phyloP scores from a whole-genome alignment of 2,888 invertebrate species.

The Cheilosia variabilis region DNA sequence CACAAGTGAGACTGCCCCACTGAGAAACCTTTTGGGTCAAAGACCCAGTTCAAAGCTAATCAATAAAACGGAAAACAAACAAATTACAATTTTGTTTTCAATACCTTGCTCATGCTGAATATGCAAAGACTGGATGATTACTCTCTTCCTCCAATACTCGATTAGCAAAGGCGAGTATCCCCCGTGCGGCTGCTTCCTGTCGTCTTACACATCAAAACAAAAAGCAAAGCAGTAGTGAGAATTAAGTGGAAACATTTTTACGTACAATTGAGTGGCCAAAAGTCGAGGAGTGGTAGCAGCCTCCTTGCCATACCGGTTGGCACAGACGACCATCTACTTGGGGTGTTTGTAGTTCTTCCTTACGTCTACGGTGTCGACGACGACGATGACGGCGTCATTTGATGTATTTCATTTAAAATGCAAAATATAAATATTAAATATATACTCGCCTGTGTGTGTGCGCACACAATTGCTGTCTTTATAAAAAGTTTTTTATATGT shows the following conservation, averaged over 20 bases:
- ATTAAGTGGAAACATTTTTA: constrained; percentile 41
- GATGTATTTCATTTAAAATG: constrained; percentile 69
- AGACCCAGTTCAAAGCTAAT: constrained; percentile 65
- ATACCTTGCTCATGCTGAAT: constrained; percentile 18
- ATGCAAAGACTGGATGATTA: constrained; percentile 22
- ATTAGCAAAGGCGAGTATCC: constrained; percentile 46
- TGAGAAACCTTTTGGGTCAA: constrained; percentile 59
- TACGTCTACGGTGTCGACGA: neutral
- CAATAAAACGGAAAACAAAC: constrained; percentile 71
- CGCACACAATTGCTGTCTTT: constrained; percentile 53
- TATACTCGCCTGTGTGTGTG: constrained; percentile 36
- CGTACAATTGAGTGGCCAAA: constrained; percentile 58
- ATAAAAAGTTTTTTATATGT: constrained; percentile 62
- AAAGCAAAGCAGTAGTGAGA: constrained; percentile 32
- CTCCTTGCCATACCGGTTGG: neutral
- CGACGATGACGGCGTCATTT: constrained; percentile 55
- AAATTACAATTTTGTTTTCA: constrained; percentile 55
- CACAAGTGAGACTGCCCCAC: constrained; percentile 20
- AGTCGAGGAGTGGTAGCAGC: constrained; percentile 48
- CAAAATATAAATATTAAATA: constrained; percentile 67
- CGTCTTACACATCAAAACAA: constrained; percentile 12
- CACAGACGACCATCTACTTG: constrained; percentile 24
- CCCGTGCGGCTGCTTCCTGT: constrained; percentile 13
- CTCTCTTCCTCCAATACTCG: constrained; percentile 46
- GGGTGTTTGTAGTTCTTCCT: constrained; percentile 2